Base-by-base conservation (phyloP, 2,888 invertebrate species). In the Crioceris asparagi region DNA sequence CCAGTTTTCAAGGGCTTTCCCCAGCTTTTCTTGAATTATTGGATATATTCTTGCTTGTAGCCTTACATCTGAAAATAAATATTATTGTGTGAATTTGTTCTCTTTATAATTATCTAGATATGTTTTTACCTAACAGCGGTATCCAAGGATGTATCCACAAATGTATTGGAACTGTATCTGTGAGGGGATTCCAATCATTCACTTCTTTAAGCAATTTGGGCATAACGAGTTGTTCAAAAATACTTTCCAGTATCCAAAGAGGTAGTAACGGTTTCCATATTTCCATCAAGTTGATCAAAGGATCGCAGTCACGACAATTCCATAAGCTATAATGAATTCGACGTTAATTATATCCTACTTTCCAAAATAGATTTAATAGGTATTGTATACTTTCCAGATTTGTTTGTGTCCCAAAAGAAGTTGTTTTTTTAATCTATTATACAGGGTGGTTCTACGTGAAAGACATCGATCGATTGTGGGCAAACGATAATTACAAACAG, bases 81-180 rank as follows among this genome's bases (percentile, higher is more conserved):
- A 31, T 14, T 19, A 25, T 25, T 25, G 4, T 11, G 7, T 7
- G 10, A 10, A 7, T 21, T 10, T 21, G 21, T 10, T 21, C 10
- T 7, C 10, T 21, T 10, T 10, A 21, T 10, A 21, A 7, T 6
- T 7, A 21, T 21, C 7, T 21, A 21, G 10, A 21, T 21, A 10
- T 21, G 21, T 21, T 21, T 54, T 59, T 64, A 70, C 86, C 83
- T 57, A 94, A 75, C 5, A 88, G 65, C 0, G 83, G 81, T 41
- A 93, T 76, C 98, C 98, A 99, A 0, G 97, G 97, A 61, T 94
- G 82, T 42, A 96, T 79, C 98, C 98, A 98, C 3, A 83, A 77
- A 62, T 98, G 96, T 47, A 99, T 85, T 10, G 97, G 97, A 46
- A 92, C 77, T 0, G 87, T 86, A 61, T 98, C 97, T 0, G 84